Conservation (phyloP, 1,140 invertebrate species). For the Panagrolaimus sp. region DNA sequence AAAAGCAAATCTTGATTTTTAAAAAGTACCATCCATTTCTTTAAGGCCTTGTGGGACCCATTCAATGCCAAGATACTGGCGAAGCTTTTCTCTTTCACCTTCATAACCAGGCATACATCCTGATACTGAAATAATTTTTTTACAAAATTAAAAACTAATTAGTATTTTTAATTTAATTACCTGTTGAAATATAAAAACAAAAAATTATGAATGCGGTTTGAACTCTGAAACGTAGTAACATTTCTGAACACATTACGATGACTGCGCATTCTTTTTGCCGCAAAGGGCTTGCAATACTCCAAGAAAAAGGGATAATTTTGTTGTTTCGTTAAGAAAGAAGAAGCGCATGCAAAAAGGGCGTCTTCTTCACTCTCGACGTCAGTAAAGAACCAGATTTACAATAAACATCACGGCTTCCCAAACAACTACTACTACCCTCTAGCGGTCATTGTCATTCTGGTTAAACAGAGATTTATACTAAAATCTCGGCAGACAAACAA, state of each 20-base stretch:
- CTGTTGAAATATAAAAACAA: conserved; percentile 3
- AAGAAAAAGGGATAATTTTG: too few relatives aligned
- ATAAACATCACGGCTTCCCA: neutral
- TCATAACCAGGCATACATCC: conserved; percentile 45
- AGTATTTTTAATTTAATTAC: too few relatives aligned
- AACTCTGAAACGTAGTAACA: conserved; percentile 1
- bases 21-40: conserved; percentile 34
- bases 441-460: conserved; percentile 13
- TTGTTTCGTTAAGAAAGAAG: neutral
- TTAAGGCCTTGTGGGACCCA: conserved; percentile 36
- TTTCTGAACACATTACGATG: neutral
- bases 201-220: conserved; percentile 9
- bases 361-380: conserved; percentile 10
- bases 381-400: neutral
- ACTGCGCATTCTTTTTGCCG: conserved; percentile 18
- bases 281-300: conserved; percentile 9
- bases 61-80: conserved; percentile 43
- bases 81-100: conserved; percentile 34
- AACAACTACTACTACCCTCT: conserved; percentile 2
- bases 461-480: too few relatives aligned
- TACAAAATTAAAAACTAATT: too few relatives aligned
- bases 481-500: too few relatives aligned
- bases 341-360: conserved; percentile 10
- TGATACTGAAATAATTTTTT: neutral
- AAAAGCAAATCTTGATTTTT: neutral